Evolutionary conservation across 2,797 vertebrate species (phyloP).

Genomic region (Enteromius viviparus): DNA sequence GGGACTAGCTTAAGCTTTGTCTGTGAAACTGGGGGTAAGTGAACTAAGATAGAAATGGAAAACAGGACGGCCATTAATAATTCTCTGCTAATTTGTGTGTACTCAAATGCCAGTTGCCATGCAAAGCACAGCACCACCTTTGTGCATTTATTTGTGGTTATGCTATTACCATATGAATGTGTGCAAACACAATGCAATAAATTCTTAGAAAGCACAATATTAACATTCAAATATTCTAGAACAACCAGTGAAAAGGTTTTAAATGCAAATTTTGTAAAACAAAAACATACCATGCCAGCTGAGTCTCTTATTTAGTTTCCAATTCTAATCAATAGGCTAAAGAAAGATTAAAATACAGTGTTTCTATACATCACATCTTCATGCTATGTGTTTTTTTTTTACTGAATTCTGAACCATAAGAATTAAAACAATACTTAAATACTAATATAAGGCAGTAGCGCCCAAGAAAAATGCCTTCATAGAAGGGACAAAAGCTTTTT

Average conservation of each 20-base stretch:
- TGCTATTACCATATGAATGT: background rate
- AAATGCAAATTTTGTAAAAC: background rate
- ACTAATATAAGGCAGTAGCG: constrained; percentile 22
- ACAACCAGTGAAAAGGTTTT: background rate
- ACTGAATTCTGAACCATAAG: background rate
- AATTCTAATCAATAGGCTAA: background rate
- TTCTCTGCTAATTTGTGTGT: background rate
- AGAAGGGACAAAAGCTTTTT: constrained; percentile 62
- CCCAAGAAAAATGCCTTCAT: constrained; percentile 62
- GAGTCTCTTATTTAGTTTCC: background rate
- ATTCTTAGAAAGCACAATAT: background rate
- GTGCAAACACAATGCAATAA: background rate
- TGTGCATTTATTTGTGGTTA: background rate
- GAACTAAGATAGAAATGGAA: background rate
- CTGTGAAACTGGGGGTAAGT: too few species aligned
- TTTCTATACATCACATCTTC: background rate
- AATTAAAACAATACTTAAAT: background rate
- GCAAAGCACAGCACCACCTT: background rate
- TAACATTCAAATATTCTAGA: background rate
- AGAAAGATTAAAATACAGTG: background rate
- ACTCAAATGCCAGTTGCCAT: background rate
- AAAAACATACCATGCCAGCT: background rate
- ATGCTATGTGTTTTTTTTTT: background rate
- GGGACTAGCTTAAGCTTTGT: too few species aligned
- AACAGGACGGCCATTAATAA: constrained; percentile 3